Evolutionary conservation across 1,140 invertebrate genomes (phyloP).

Genomic region (Drosophila tristis): DNA sequence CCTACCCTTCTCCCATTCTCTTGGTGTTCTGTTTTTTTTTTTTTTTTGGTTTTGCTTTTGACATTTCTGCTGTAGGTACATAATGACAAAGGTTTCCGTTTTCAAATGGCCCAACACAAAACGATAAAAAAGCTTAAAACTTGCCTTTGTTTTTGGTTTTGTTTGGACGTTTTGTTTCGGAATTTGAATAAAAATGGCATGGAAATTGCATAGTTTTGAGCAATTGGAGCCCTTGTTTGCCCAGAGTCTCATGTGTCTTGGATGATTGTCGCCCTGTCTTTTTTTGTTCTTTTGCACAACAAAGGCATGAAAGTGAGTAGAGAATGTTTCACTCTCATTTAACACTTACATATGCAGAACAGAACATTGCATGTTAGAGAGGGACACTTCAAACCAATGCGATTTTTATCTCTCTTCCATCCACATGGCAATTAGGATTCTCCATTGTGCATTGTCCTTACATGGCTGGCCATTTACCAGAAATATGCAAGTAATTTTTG

Average conservation of each 20-base stretch:
- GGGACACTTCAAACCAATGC: not conserved
- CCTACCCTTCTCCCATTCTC: slow-evolving; percentile 26
- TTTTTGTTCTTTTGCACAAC: not conserved
- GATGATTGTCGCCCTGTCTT: slow-evolving; percentile 18
- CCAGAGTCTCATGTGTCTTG: slow-evolving; percentile 30
- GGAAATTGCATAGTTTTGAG: slow-evolving; percentile 54
- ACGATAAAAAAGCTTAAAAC: slow-evolving; percentile 61
- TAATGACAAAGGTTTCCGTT: slow-evolving; percentile 76
- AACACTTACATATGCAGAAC: too few species aligned
- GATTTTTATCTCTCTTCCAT: too few species aligned
- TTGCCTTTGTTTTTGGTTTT: slow-evolving; percentile 36
- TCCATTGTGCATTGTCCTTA: not conserved
- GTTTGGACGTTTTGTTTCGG: slow-evolving; percentile 29
- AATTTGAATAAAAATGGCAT: slow-evolving; percentile 65
- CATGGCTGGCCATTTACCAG: slow-evolving; percentile 16
- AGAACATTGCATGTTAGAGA: not conserved
- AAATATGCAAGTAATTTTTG: slow-evolving; percentile 43
- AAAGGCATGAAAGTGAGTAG: not conserved
- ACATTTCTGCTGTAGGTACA: slow-evolving; percentile 59
- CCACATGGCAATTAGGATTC: slow-evolving; percentile 8
- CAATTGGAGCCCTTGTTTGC: slow-evolving; percentile 35
- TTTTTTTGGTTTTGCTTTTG: slow-evolving; percentile 49
- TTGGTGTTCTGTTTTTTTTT: slow-evolving; percentile 32
- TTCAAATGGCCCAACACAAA: slow-evolving; percentile 56
- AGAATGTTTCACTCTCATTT: not conserved